Conservation (phyloP, 2,113 vertebrate genomes). For the Crocuta crocuta region DNA sequence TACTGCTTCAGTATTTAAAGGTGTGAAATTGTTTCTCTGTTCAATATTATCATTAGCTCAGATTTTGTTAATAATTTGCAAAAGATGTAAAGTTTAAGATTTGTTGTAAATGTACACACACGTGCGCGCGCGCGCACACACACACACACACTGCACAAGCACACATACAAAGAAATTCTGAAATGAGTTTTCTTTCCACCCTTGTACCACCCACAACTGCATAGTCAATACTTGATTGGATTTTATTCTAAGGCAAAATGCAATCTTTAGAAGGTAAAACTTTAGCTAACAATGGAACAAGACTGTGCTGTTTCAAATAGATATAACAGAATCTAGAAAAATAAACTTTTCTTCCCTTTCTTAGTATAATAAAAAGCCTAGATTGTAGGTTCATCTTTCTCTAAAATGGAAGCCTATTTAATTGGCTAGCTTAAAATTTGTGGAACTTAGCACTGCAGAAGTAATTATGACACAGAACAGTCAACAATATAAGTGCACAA, state of each 20-base stretch:
- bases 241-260: constrained; percentile 42
- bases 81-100: not conserved
- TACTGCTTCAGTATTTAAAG: not conserved
- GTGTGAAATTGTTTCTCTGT: not conserved
- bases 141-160: not conserved
- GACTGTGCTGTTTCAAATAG: not conserved
- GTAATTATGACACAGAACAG: constrained; percentile 49
- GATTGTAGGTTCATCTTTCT: constrained; percentile 25
- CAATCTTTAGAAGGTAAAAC: constrained; percentile 54
- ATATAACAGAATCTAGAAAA: constrained; percentile 46
- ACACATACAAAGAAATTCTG: not conserved
- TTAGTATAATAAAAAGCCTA: constrained; percentile 35
- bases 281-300: constrained; percentile 22
- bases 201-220: not conserved
- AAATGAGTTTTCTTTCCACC: not conserved
- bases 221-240: constrained; percentile 23
- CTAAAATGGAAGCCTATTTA: constrained; percentile 65
- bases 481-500: constrained; percentile 52
- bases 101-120: not conserved
- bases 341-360: not conserved
- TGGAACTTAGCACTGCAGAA: constrained; percentile 48
- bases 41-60: not conserved
- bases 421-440: constrained; percentile 65
- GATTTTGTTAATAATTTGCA: not conserved
- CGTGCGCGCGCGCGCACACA: no score